These are phyloP conservation scores for Hylyphantes graminicola DNA, from an alignment of 1,140 invertebrate genomes.

Conservation along the genomic window DNA sequence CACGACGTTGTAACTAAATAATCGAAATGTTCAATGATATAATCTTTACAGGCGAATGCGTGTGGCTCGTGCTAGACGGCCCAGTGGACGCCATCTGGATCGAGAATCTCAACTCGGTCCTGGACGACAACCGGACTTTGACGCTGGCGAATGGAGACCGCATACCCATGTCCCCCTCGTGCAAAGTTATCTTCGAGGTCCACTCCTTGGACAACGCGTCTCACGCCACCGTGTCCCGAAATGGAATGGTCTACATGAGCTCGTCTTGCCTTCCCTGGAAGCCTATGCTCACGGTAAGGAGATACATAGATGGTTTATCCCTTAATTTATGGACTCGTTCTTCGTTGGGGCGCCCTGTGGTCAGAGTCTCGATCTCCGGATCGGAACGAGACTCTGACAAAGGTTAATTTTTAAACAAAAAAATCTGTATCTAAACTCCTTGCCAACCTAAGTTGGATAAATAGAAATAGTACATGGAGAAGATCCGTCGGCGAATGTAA, in stretches of 20 bases:
- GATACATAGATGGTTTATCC: neutral
- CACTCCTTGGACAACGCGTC: slow-evolving; percentile 93
- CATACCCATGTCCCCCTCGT: slow-evolving; percentile 89
- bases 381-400: too few species aligned
- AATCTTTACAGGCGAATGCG: slow-evolving; percentile 75
- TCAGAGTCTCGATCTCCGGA: too few species aligned
- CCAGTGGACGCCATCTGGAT: slow-evolving; percentile 99
- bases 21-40: neutral
- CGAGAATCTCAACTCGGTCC: slow-evolving; percentile 94
- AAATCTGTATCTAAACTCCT: too few species aligned
- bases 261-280: slow-evolving; percentile 92
- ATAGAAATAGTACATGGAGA: too few species aligned
- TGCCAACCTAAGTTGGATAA: too few species aligned
- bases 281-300: slow-evolving; percentile 78
- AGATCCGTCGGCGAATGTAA: too few species aligned
- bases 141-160: slow-evolving; percentile 97
- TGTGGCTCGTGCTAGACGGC: slow-evolving; percentile 97
- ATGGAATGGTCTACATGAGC: slow-evolving; percentile 99
- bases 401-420: too few species aligned
- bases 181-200: slow-evolving; percentile 97
- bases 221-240: slow-evolving; percentile 95
- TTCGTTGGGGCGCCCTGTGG: too few species aligned
- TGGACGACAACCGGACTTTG: slow-evolving; percentile 93
- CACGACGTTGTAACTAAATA: neutral
- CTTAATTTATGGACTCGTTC: neutral